Evolutionary conservation across 1,140 invertebrate genomes (phyloP), one percentile per base, ranked within the genome.

Genomic region (Ctenoplectra terminalis): DNA sequence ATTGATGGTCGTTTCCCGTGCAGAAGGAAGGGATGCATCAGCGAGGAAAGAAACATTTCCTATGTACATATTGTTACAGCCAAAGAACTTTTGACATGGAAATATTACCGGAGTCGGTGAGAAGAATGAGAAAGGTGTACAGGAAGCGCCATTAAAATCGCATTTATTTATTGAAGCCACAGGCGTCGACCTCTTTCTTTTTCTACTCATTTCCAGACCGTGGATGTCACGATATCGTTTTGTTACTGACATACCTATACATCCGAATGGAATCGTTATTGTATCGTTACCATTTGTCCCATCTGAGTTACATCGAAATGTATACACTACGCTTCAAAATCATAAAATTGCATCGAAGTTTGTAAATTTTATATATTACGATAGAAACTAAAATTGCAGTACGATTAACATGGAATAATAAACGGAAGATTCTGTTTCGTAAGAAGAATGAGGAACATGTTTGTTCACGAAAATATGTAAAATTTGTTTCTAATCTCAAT

Each of bases 141-240:
- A 66, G 46, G 48, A 50, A 29, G 52, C 46, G 60, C 60, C 83
- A 75, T 86, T 85, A 81, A 81, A 84, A 85, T 85, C 66, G 78
- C 72, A 85, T 86, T 85, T 74, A 86, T 86, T 86, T 86, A 81
- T 75, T 56, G 78, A 72, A 81, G 52, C 54, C 63, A 61, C 48
- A 50, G 60, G 26, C 63, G 63, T 52, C 72, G 61, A 71, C 29
- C 43, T 70, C 37, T 77, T 66, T 82, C 58, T 29, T 72, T 66
- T 15, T 15, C 31, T 7, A 50, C 48, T 29, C 52, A 46, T 60
- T 74, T 63, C 71, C n/a, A 72, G 50, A 29, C 34, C 34, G 15
- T 15, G 26, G 46, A 26, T 67, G 29, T 40, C 46, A 15, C 58
- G 52, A 56, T 56, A 37, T 9, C 37, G 15, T 48, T 20, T 61